Percentiles rank a stretch among this genome's conserved stretches.
Evolutionary conservation across 2,888 invertebrate species (phyloP).

Genomic region (Carpatolechia fugitivella): DNA sequence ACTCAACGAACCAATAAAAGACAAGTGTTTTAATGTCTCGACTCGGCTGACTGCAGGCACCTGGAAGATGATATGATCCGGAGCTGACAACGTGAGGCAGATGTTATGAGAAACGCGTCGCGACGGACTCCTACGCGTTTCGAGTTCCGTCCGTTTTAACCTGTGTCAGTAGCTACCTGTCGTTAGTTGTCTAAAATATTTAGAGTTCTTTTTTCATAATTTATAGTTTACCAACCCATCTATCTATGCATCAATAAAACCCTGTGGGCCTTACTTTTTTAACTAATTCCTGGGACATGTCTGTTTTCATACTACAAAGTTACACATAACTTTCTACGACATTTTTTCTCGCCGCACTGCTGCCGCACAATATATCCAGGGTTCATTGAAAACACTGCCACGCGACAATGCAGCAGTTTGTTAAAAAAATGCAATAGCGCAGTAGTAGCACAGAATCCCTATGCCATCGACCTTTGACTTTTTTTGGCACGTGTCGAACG

Average conservation of each 20-base stretch:
- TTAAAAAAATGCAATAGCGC: neutral
- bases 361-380: no score
- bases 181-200: no score
- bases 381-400: no score
- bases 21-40: neutral
- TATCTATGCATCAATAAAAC: no score
- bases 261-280: no score
- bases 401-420: neutral
- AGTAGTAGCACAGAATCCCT: conserved; percentile 1
- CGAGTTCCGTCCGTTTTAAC: neutral
- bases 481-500: conserved; percentile 61
- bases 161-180: neutral
- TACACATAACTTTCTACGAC: no score
- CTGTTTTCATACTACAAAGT: no score
- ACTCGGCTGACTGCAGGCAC: neutral
- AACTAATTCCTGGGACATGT: no score
- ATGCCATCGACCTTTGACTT: conserved; percentile 73
- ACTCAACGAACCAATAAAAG: neutral
- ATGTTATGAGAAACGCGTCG: neutral
- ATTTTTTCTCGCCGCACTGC: no score
- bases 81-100: neutral
- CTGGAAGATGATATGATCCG: neutral
- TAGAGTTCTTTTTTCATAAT: no score
- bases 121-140: neutral
- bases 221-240: no score